A percentile compares a stretch with the other conserved stretches of the same genome.
These are phyloP conservation scores for Enhydra lutris DNA, from an alignment of 2,113 vertebrate species.

Conservation along the genomic window DNA sequence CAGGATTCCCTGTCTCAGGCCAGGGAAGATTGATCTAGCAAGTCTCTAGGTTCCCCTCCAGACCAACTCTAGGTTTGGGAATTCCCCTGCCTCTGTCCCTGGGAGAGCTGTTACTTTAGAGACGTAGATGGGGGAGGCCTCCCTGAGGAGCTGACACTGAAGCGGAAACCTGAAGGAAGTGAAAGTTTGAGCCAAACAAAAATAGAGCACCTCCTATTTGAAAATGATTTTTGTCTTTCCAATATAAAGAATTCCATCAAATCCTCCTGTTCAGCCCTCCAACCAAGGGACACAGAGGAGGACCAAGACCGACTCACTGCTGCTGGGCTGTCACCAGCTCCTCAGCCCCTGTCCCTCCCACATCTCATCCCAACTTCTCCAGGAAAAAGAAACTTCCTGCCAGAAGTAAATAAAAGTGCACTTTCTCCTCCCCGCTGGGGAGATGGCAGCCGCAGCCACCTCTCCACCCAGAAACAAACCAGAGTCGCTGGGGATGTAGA, in stretches of 20 bases:
- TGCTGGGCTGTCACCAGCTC: not conserved
- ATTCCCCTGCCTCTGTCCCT: not conserved
- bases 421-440: conserved; percentile 30
- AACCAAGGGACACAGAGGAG: not conserved
- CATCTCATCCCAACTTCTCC: not conserved
- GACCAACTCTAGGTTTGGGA: not conserved
- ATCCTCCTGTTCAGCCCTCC: not conserved
- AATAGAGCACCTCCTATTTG: not conserved
- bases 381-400: conserved; percentile 39
- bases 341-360: not conserved
- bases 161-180: not conserved
- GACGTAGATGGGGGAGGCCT: not conserved
- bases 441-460: not conserved
- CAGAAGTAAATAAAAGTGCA: conserved; percentile 38
- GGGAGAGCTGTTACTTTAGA: not conserved
- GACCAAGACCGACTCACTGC: not conserved
- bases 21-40: not conserved
- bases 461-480: conserved; percentile 29
- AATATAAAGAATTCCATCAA: not conserved
- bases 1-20: not conserved
- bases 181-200: not conserved
- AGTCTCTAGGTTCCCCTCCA: too few species aligned
- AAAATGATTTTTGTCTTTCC: not conserved
- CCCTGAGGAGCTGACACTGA: not conserved
- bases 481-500: not conserved